Percentiles rank a stretch among this genome's conserved stretches.
Conservation (phyloP, 2,888 invertebrate genomes). For the Hybos culiciformis region DNA sequence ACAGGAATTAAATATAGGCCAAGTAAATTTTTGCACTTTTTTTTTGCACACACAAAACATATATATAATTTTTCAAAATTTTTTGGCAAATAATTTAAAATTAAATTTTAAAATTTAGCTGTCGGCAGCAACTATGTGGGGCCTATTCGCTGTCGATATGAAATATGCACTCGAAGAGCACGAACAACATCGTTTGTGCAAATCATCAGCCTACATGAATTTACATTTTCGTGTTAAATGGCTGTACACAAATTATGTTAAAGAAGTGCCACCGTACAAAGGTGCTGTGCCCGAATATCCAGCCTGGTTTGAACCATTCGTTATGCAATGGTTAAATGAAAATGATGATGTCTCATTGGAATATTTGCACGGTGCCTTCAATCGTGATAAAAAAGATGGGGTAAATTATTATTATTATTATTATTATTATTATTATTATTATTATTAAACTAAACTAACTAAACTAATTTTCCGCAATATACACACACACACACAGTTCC, state of each 20-base stretch:
- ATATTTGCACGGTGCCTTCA: constrained; percentile 97
- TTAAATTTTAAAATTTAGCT: constrained; percentile 43
- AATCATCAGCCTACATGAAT: constrained; percentile 99
- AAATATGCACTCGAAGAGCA: constrained; percentile 97
- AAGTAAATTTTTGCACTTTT: constrained; percentile 40
- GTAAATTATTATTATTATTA: constrained; percentile 43
- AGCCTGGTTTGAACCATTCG: constrained; percentile 99
- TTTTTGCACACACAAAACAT: background rate
- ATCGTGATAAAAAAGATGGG: constrained; percentile 90
- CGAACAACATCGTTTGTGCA: constrained; percentile 88
- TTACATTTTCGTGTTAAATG: constrained; percentile 98
- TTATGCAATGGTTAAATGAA: constrained; percentile 99
- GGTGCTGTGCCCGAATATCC: constrained; percentile 97
- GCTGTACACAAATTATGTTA: constrained; percentile 95
- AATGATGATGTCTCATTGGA: constrained; percentile 98
- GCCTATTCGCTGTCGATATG: constrained; percentile 90
- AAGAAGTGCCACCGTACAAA: constrained; percentile 93
- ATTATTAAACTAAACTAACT: constrained; percentile 1
- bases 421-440: constrained; percentile 3
- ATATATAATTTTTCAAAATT: background rate
- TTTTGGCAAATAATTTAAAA: background rate
- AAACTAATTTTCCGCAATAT: constrained; percentile 17
- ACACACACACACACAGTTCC: constrained; percentile 56
- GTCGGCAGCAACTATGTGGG: constrained; percentile 97
- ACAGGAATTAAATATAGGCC: constrained; percentile 96